Evolutionary conservation across 1,140 invertebrate genomes (phyloP), one percentile per base, ranked within the genome.

Genomic region (Papilio polyxenes): DNA sequence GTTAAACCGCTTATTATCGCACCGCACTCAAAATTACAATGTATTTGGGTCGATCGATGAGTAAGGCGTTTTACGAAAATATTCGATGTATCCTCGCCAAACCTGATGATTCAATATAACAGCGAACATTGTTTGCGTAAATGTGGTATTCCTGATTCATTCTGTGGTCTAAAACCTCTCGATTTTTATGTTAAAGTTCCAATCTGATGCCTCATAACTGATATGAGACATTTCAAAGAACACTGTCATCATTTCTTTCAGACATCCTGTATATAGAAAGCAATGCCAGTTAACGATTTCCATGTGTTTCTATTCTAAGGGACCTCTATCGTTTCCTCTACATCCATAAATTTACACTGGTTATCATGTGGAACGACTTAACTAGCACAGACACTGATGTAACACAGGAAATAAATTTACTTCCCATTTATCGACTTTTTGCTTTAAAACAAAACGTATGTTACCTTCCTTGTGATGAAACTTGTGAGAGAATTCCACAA

Each of bases 41-140:
- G 72, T 75, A 83, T 84, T 53, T 82, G 80, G 82, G 78, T 74
- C 81, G 82, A 84, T 74, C 81, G 82, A 84, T 83, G 83, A 84
- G 82, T 85, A 85, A 84, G 72, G 49, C 62, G 80, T 44, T 84
- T 74, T 78, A 80, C 62, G 74, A 56, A 74, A 82, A 83, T 82
- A 77, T 84, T 74, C 75, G 11, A 69, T 15, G 49, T 59, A 20
- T 17, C 40, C 51, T 17, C 40, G 65, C 40, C 53, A 4, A 15
- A 13, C 4, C 62, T 48, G 31, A 48, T 79, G 75, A 77, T 56
- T 77, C 75, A 77, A 77, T 53, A 23, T 77, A 20, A 9, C 49
- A 20, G 7, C 20, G n/a, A 51, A 23, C 15, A 40, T 5, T 40
- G 10, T 48, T 5, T 37, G 75, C 49, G 75, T 23, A 7, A 31